These are phyloP conservation scores for Protomyctophum bolini DNA, from an alignment of 2,113 vertebrate species.

Conservation along the genomic window DNA sequence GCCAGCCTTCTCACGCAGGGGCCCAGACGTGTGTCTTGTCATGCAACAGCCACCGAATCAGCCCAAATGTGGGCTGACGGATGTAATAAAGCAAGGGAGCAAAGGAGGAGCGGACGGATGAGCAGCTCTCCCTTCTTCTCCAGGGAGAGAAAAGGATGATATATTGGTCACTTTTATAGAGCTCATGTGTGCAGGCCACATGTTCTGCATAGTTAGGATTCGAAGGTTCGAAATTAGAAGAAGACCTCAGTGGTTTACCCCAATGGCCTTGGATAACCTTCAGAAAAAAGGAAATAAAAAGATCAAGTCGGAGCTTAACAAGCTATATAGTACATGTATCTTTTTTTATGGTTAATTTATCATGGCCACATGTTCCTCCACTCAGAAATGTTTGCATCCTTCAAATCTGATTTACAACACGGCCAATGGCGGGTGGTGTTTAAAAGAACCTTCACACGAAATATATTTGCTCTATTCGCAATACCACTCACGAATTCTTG, in stretches of 20 bases:
- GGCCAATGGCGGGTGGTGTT: no score
- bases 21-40: constrained; percentile 75
- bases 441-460: no score
- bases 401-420: no score
- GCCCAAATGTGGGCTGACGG: constrained; percentile 67
- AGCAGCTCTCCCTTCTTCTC: constrained; percentile 13
- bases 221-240: neutral
- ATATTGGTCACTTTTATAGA: constrained; percentile 43
- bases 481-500: no score
- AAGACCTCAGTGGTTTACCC: no score
- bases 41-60: constrained; percentile 73
- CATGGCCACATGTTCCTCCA: no score
- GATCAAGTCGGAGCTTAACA: no score
- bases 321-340: no score
- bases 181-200: constrained; percentile 32
- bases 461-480: no score
- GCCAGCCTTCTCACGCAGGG: constrained; percentile 78
- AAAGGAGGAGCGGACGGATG: constrained; percentile 33
- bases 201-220: constrained; percentile 6
- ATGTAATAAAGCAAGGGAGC: constrained; percentile 64
- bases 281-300: neutral
- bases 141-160: constrained; percentile 37
- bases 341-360: no score
- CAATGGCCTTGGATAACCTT: no score
- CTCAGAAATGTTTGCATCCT: no score